Conservation (phyloP, 2,797 vertebrate genomes). For the Tamandua tetradactyla region DNA sequence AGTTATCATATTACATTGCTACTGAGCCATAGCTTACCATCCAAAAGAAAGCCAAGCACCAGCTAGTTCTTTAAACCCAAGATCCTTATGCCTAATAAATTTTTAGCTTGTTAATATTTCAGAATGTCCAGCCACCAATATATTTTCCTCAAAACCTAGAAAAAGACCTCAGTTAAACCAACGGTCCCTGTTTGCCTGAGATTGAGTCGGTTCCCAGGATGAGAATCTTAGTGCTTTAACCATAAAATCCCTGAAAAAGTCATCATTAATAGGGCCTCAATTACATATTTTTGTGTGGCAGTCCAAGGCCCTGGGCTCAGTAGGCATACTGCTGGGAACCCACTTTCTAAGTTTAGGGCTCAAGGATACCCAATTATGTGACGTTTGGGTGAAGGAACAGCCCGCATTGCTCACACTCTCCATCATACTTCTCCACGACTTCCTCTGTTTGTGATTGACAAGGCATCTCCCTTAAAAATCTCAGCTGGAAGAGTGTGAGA, state of each 20-base stretch:
- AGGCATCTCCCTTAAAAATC: not conserved
- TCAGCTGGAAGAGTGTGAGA: not conserved
- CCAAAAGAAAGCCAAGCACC: not conserved
- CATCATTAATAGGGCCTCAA: not conserved
- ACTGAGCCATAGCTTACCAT: not conserved
- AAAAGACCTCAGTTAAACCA: not conserved
- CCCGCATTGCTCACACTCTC: too few species aligned
- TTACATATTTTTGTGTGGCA: not conserved
- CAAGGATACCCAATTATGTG: not conserved
- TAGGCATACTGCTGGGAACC: not conserved
- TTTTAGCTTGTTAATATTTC: conserved; percentile 38
- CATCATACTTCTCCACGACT: not conserved
- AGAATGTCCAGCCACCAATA: not conserved
- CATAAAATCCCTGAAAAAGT: not conserved
- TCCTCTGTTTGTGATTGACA: not conserved
- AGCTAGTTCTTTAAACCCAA: not conserved
- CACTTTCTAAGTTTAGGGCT: not conserved
- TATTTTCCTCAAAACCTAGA: conserved; percentile 41
- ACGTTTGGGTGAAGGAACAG: not conserved
- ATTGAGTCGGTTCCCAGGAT: not conserved
- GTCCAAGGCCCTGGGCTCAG: not conserved
- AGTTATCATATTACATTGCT: not conserved
- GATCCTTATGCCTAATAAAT: not conserved
- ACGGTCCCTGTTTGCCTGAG: not conserved
- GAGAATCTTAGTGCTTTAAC: not conserved